These are phyloP conservation scores for Adelges cooleyi DNA, from an alignment of 1,140 invertebrate species.

Conservation along the genomic window DNA sequence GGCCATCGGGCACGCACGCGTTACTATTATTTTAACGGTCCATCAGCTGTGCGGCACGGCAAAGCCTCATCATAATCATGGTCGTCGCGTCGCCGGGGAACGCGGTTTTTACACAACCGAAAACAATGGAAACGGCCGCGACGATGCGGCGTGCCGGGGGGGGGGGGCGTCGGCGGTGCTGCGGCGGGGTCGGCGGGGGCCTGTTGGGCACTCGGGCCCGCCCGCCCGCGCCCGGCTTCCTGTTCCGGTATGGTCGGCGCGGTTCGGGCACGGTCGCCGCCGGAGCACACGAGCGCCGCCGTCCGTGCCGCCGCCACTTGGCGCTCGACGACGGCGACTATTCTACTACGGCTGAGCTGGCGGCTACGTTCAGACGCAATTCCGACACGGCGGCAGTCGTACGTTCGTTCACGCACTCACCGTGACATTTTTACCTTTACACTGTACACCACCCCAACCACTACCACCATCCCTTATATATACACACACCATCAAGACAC, in stretches of 20 bases:
- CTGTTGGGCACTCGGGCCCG: not conserved
- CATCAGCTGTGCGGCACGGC: not conserved
- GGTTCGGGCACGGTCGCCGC: constrained; percentile 15
- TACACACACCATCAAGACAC: not conserved
- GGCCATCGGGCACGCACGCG: not conserved
- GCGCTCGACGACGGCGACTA: not conserved
- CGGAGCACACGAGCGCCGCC: not conserved
- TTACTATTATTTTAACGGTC: constrained; percentile 16
- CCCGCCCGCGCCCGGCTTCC: constrained; percentile 11
- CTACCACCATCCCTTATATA: not conserved
- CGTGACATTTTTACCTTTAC: constrained; percentile 24
- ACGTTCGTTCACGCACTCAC: constrained; percentile 21
- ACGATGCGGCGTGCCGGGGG: not conserved
- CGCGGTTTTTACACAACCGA: not conserved
- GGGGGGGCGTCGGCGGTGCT: too few species aligned
- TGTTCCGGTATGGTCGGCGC: constrained; percentile 23
- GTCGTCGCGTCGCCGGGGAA: not conserved
- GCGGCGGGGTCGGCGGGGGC: not conserved
- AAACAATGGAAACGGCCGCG: constrained; percentile 8
- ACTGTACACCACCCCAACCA: not conserved
- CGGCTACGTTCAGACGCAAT: constrained; percentile 15
- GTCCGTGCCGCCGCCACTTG: not conserved
- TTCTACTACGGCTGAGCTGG: constrained; percentile 4
- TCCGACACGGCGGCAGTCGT: constrained; percentile 26
- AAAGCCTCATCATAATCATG: not conserved